Conservation (phyloP, 2,888 invertebrate genomes). For the Amorpha juglandis region DNA sequence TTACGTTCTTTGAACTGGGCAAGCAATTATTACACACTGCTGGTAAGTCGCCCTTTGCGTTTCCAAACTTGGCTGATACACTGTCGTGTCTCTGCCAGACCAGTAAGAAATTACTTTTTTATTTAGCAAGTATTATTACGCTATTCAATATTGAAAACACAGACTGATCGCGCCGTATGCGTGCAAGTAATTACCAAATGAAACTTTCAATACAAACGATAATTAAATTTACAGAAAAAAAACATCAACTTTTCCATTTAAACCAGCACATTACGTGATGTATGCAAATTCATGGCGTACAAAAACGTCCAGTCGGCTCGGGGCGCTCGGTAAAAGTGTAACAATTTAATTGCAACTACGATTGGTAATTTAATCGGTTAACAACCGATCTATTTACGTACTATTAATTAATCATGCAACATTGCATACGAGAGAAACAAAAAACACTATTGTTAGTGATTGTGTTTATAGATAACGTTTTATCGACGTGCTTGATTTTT, state of each 20-base stretch:
- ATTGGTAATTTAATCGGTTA: slow-evolving; percentile 48
- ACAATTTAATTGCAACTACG: slow-evolving; percentile 61
- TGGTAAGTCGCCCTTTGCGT: no score
- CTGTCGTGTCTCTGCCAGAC: no score
- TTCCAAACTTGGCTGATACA: no score
- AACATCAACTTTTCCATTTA: neutral
- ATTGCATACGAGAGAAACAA: slow-evolving; percentile 36
- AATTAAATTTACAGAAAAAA: slow-evolving; percentile 1
- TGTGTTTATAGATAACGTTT: slow-evolving; percentile 20
- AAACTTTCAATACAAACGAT: neutral
- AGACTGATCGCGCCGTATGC: neutral
- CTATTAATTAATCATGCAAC: slow-evolving; percentile 49
- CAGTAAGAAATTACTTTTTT: no score
- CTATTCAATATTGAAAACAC: no score
- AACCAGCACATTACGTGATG: slow-evolving; percentile 35
- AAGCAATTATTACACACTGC: no score
- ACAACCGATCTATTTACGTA: slow-evolving; percentile 47
- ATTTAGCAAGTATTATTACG: no score
- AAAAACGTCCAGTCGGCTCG: slow-evolving; percentile 39
- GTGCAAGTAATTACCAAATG: neutral
- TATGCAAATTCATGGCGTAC: slow-evolving; percentile 63
- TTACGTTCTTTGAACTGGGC: no score
- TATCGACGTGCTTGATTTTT: slow-evolving; percentile 2
- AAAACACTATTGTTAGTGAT: slow-evolving; percentile 7
- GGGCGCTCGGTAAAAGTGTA: slow-evolving; percentile 67